Conservation (phyloP, 2,113 vertebrate genomes). For the cattle (Bos taurus) region ARS-UCD2.0 NC_037339.1:12545001-12545500, state of each 20-base stretch:
- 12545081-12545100: background rate
- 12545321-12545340: background rate
- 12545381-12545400: background rate
- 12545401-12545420: background rate
- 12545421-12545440: background rate
- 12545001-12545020: background rate
- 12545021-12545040: background rate
- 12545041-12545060: background rate
- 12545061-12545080: background rate
- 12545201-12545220: background rate
- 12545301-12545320: background rate
- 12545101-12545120: background rate
- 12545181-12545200: background rate
- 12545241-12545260: background rate
- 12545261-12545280: background rate
- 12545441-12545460: background rate
- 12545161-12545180: background rate
- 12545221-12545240: background rate
- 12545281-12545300: background rate
- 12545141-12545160: background rate
- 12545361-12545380: background rate
- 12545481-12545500: background rate
- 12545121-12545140: background rate
- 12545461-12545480: background rate
- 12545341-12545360: background rate